Percentiles rank a stretch among this genome's conserved stretches.
Evolutionary conservation across 2,797 vertebrate genomes (phyloP).

Genomic region (Pangasius larnaudii): DNA sequence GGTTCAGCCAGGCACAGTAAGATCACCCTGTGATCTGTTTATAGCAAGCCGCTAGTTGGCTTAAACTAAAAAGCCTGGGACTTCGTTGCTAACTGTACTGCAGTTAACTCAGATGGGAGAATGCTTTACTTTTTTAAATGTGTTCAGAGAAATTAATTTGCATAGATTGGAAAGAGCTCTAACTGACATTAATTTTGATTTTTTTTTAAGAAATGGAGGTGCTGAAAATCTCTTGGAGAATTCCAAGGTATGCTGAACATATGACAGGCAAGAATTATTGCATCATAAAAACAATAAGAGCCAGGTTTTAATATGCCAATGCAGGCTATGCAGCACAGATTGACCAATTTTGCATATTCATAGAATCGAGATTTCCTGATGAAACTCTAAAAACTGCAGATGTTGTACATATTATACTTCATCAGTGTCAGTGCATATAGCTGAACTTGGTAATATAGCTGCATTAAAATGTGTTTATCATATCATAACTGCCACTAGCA

Average conservation of each 20-base stretch:
- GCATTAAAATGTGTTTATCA: slow-evolving; percentile 10
- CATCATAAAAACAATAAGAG: background rate
- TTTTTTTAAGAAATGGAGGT: background rate
- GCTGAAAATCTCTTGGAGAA: background rate
- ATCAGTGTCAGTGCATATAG: background rate
- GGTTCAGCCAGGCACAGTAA: slow-evolving; percentile 39
- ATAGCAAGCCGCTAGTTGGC: slow-evolving; percentile 34
- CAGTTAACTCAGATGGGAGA: background rate
- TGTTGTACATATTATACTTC: background rate
- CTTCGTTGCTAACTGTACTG: background rate
- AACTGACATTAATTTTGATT: background rate
- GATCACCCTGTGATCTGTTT: slow-evolving; percentile 39
- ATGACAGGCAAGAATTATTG: background rate
- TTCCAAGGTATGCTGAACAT: too few species aligned
- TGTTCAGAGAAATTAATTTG: background rate
- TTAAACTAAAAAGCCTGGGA: slow-evolving; percentile 33
- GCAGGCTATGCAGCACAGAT: background rate
- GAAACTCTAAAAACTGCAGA: background rate
- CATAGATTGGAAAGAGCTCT: background rate
- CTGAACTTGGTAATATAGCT: background rate
- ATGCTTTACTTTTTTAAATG: background rate
- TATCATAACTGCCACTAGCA: background rate
- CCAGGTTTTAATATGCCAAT: background rate
- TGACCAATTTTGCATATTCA: background rate
- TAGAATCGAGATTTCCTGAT: background rate